Evolutionary conservation across 2,113 vertebrate genomes (phyloP), one percentile per base, ranked within the genome.

Genomic region (Trematocara nigrifrons): DNA sequence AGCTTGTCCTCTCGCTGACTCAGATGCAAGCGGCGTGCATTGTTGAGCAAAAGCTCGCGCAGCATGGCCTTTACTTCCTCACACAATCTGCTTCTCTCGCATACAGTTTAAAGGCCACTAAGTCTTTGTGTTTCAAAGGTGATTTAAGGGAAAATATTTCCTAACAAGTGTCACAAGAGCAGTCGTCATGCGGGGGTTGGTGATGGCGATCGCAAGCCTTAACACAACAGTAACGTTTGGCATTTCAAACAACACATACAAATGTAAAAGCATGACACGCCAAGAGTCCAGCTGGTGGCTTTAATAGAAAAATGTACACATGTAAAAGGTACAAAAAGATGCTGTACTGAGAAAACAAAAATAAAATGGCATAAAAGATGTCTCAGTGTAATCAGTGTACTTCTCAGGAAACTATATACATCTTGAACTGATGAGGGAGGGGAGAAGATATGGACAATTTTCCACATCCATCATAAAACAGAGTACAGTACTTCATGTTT

Each of bases 301-400:
- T 96, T 95, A 95, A 92, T 95, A 95, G 66, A 95, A 96, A 95
- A 95, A 92, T 92, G 81, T 93, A 96, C 95, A 96, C 90, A 92
- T 92, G 93, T 94, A 89, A 93, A 95, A 91, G 83, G 88, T 95
- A 95, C 92, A 95, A 95, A 66, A 95, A 94, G 92, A 93, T 84
- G 79, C 87, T 88, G 88, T 85, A 89, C 82, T 92, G 90, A 89
- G 83, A 94, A 93, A 93, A 92, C 33, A 66, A 66, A 91, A 89
- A 92, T 94, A 91, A 94, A 93, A 91, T 83, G 83, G 81, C 38
- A 26, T 89, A 78, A 91, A 91, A 89, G 79, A 90, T 85, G 84
- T 91, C 61, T 94, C 47, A 87, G 59, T 86, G 92, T 89, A 94
- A 93, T 89, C 82, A 54, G 86, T 90, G 84, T 83, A 84, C 85